Evolutionary conservation across 2,888 invertebrate genomes (phyloP).

Genomic region (Microctonus brassicae): DNA sequence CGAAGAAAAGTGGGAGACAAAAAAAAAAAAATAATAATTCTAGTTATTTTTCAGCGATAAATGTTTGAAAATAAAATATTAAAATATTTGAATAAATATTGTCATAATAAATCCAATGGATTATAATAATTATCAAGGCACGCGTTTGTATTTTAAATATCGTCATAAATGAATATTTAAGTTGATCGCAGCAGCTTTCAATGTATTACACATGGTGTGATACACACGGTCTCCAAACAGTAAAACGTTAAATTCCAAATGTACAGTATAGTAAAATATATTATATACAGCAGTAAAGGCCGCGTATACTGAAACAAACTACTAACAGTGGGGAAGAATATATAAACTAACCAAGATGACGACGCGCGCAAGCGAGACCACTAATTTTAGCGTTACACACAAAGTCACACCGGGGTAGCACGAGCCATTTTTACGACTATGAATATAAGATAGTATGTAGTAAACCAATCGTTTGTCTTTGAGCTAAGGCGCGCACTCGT

Average conservation of each 20-base stretch:
- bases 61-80: not conserved
- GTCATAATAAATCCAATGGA: no score
- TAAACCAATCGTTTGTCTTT: constrained; percentile 4
- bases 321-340: not conserved
- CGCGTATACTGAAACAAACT: not conserved
- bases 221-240: no score
- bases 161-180: no score
- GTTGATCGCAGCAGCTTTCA: no score
- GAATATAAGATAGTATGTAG: constrained; percentile 10
- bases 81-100: not conserved
- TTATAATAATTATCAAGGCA: no score
- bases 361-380: constrained; percentile 15
- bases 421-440: constrained; percentile 33
- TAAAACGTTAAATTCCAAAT: no score
- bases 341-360: not conserved
- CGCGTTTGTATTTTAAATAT: no score
- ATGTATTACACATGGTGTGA: no score
- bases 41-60: constrained; percentile 22
- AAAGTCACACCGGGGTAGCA: constrained; percentile 31
- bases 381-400: constrained; percentile 38
- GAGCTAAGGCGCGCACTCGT: not conserved
- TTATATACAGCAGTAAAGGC: not conserved
- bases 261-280: not conserved
- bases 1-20: constrained; percentile 1
- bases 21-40: not conserved